Evolutionary conservation across 2,797 vertebrate genomes (phyloP).

Genomic region (Peromyscus attwateri): DNA sequence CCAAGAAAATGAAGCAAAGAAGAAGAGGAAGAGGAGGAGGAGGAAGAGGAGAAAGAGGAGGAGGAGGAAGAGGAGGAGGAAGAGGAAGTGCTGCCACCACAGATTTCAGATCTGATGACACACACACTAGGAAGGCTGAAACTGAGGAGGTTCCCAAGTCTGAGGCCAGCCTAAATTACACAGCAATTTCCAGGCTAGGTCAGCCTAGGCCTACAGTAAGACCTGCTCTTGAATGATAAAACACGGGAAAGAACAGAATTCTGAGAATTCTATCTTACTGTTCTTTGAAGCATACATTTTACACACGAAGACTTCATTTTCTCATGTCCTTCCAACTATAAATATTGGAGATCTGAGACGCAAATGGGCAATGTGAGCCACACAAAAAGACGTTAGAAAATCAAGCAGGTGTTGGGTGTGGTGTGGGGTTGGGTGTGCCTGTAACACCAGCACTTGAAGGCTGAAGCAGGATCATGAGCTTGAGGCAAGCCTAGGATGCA

Average conservation of each 20-base stretch:
- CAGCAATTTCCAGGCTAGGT: neutral
- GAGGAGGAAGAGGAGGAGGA: no score
- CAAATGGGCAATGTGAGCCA: neutral
- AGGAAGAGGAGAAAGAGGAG: neutral
- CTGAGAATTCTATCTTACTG: neutral
- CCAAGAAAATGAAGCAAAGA: neutral
- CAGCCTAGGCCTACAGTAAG: neutral
- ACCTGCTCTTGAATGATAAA: neutral
- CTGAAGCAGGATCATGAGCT: neutral
- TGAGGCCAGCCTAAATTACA: neutral
- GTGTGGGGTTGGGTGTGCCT: neutral
- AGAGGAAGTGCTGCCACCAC: neutral
- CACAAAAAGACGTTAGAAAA: neutral
- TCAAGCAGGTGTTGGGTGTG: neutral
- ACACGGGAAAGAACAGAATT: neutral
- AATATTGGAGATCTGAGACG: neutral
- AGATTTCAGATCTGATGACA: neutral
- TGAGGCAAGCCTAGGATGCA: neutral
- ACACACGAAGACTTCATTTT: conserved; percentile 25
- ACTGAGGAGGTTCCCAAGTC: neutral
- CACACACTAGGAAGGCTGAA: neutral
- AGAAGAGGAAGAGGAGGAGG: neutral
- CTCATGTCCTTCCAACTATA: neutral
- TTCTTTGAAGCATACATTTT: neutral
- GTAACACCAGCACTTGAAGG: neutral